Percentiles rank a stretch among this genome's conserved stretches.
Evolutionary conservation across 2,113 vertebrate species (phyloP).

Genomic region (Nipponia nippon): DNA sequence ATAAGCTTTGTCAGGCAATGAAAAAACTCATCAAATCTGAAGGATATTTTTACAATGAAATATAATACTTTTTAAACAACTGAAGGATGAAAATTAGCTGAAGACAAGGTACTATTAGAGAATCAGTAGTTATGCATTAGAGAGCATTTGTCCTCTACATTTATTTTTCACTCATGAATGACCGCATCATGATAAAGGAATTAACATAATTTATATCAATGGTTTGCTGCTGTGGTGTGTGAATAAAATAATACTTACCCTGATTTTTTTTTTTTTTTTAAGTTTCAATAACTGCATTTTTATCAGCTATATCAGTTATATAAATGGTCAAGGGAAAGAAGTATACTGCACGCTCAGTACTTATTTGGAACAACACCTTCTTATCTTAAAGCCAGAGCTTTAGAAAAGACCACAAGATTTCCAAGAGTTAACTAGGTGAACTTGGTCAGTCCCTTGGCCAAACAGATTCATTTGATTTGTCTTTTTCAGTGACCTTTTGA

Average conservation of each 20-base stretch:
- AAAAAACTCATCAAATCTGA: not conserved
- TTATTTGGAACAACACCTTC: not conserved
- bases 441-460: not conserved
- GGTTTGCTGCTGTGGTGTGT: not conserved
- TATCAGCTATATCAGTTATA: not conserved
- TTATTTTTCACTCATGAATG: constrained; percentile 45
- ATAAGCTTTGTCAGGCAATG: not conserved
- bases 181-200: not conserved
- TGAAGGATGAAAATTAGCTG: not conserved
- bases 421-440: not conserved
- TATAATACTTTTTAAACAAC: not conserved
- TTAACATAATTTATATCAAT: constrained; percentile 20
- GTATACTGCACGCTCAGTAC: not conserved
- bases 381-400: not conserved
- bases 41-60: not conserved
- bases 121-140: not conserved
- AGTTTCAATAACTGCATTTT: not conserved
- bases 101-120: not conserved
- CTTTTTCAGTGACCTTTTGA: constrained; percentile 55
- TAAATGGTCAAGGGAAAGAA: not conserved
- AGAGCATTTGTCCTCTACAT: not conserved
- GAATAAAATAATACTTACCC: not conserved
- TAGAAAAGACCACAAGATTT: not conserved
- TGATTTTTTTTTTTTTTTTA: not conserved
- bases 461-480: constrained; percentile 27